Percentiles rank a stretch among this genome's conserved stretches.
Evolutionary conservation across 2,888 invertebrate species (phyloP).

Genomic region (Caenorhabditis imperialis): DNA sequence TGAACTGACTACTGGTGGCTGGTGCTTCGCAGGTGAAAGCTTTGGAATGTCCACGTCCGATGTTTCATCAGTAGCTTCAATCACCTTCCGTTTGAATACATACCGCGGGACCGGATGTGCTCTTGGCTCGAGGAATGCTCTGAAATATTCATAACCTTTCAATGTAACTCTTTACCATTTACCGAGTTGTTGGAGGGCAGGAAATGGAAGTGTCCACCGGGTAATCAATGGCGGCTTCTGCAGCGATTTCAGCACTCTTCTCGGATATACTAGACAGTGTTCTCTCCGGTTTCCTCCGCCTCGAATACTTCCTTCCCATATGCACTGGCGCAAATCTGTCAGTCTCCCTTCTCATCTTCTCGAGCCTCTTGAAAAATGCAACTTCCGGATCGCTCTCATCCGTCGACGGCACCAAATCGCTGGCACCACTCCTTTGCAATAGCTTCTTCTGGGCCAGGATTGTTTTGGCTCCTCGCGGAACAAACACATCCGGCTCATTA

Average conservation of each 20-base stretch:
- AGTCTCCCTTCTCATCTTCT: constrained; percentile 37
- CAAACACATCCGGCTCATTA: constrained; percentile 45
- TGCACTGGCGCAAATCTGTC: constrained; percentile 19
- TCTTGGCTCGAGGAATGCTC: constrained; percentile 40
- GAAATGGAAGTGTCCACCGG: constrained; percentile 48
- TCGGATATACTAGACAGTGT: constrained; percentile 66
- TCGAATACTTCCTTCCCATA: constrained; percentile 16
- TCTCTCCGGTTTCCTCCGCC: constrained; percentile 45
- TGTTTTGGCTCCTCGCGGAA: constrained; percentile 38
- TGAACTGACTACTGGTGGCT: constrained; percentile 46
- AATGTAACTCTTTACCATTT: constrained; percentile 1
- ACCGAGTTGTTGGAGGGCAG: constrained; percentile 54
- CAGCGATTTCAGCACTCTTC: constrained; percentile 64
- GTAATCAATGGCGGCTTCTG: constrained; percentile 49
- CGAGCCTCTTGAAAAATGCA: constrained; percentile 52
- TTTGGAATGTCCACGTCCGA: constrained; percentile 59
- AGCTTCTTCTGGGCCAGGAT: constrained; percentile 13
- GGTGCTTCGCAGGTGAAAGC: constrained; percentile 13
- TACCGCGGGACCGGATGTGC: constrained; percentile 10
- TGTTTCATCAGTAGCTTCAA: constrained; percentile 51
- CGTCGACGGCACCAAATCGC: constrained; percentile 41
- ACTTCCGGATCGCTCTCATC: constrained; percentile 61
- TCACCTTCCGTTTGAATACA: constrained; percentile 40
- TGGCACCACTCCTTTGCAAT: constrained; percentile 20
- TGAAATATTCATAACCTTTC: constrained; percentile 16